Evolutionary conservation across 2,113 vertebrate species (phyloP).

Genomic region (Pelvicachromis taeniatus): DNA sequence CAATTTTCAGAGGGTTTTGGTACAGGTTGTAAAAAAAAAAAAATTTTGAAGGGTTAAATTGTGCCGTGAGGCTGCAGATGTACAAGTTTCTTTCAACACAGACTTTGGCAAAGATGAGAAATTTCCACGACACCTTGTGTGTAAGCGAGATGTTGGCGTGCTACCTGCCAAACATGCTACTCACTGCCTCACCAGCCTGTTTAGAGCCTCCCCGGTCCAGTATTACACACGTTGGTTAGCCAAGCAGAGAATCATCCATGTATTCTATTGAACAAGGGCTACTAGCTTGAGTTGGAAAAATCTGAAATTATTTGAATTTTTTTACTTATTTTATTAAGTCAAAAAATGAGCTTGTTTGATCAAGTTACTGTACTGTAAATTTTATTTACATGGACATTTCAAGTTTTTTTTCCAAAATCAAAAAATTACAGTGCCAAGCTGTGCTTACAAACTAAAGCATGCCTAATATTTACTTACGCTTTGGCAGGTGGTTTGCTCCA

Average conservation of each 20-base stretch:
- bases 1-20: not conserved
- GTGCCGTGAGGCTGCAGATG: not conserved
- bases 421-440: not conserved
- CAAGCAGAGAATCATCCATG: not conserved
- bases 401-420: not conserved
- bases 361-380: not conserved
- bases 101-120: slow-evolving; percentile 50
- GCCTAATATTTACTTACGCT: not conserved
- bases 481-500: not conserved
- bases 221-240: not conserved
- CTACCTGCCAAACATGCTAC: slow-evolving; percentile 42
- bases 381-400: not conserved
- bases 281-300: not conserved
- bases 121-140: slow-evolving; percentile 19
- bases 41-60: not conserved
- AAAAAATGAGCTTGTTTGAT: not conserved
- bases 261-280: not conserved
- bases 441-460: not conserved
- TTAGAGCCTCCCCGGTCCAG: not conserved
- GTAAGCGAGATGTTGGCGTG: slow-evolving; percentile 17
- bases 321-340: not conserved
- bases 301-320: not conserved
- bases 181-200: slow-evolving; percentile 30
- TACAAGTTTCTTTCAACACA: slow-evolving; percentile 37
- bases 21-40: not conserved